Evolutionary conservation across 2,113 vertebrate genomes (phyloP).

Genomic region (Myodes glareolus): DNA sequence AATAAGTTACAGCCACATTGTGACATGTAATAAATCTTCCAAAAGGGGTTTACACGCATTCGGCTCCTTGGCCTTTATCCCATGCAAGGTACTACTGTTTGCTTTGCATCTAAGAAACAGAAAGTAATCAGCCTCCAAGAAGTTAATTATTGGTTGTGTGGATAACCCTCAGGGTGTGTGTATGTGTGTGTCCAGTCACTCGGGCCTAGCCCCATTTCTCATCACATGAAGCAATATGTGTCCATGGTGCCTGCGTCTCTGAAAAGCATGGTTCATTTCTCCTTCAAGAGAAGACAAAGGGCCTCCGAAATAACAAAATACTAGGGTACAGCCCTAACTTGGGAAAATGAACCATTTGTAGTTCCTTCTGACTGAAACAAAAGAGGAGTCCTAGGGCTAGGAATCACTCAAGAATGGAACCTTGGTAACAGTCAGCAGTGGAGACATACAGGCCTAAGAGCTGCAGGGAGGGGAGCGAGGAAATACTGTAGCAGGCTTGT

Average conservation of each 20-base stretch:
- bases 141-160: slow-evolving; percentile 78
- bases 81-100: slow-evolving; percentile 74
- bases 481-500: slow-evolving; percentile 68
- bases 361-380: slow-evolving; percentile 59
- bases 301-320: slow-evolving; percentile 63
- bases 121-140: slow-evolving; percentile 76
- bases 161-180: slow-evolving; percentile 74
- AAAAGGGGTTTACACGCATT: slow-evolving; percentile 73
- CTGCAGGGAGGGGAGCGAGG: slow-evolving; percentile 25
- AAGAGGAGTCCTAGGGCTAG: slow-evolving; percentile 60
- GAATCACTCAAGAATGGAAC: slow-evolving; percentile 76
- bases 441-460: background rate
- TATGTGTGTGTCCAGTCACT: slow-evolving; percentile 64
- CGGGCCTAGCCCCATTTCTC: slow-evolving; percentile 59
- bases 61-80: slow-evolving; percentile 79
- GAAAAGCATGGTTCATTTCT: slow-evolving; percentile 61
- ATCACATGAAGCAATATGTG: slow-evolving; percentile 52
- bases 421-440: slow-evolving; percentile 55
- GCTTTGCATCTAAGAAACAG: slow-evolving; percentile 81
- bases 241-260: slow-evolving; percentile 15
- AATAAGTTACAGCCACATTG: slow-evolving; percentile 80
- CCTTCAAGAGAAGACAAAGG: slow-evolving; percentile 69
- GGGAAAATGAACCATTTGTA: slow-evolving; percentile 63
- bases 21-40: slow-evolving; percentile 81
- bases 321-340: slow-evolving; percentile 19